phyloP scores from a whole-genome alignment of 2,888 invertebrate species.

The Empis livida region DNA sequence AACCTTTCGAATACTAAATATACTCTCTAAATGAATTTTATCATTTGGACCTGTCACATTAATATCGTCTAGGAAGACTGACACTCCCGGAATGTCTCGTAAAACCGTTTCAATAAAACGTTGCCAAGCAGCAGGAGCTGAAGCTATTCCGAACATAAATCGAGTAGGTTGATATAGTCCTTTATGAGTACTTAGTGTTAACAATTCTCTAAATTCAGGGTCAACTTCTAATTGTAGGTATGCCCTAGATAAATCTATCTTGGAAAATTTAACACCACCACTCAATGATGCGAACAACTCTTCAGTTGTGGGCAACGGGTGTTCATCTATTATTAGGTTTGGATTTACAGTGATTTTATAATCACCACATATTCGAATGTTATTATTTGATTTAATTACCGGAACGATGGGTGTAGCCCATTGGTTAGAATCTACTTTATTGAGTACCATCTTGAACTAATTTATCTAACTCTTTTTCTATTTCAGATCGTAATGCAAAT shows the following conservation, averaged over 20 bases:
- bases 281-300: too few relatives aligned
- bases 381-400: slow-evolving; percentile 17
- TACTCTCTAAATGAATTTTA: slow-evolving; percentile 14
- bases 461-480: slow-evolving; percentile 12
- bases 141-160: slow-evolving; percentile 22
- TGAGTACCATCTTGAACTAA: slow-evolving; percentile 9
- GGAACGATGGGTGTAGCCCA: slow-evolving; percentile 24
- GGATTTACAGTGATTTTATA: too few relatives aligned
- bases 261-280: too few relatives aligned
- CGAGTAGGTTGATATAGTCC: slow-evolving; percentile 20
- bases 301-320: too few relatives aligned
- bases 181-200: too few relatives aligned
- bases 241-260: too few relatives aligned
- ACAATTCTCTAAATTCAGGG: too few relatives aligned
- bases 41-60: slow-evolving; percentile 17
- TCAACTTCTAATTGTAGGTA: too few relatives aligned
- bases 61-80: slow-evolving; percentile 19
- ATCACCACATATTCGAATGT: slow-evolving; percentile 17
- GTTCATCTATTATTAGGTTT: too few relatives aligned
- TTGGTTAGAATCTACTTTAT: slow-evolving; percentile 16
- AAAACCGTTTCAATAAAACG: slow-evolving; percentile 19
- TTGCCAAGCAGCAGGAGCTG: slow-evolving; percentile 24
- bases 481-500: too few relatives aligned
- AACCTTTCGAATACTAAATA: slow-evolving; percentile 16
- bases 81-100: slow-evolving; percentile 17